Base-by-base conservation (phyloP, 1,140 invertebrate species). In the Cyrtorhinus lividipennis region DNA sequence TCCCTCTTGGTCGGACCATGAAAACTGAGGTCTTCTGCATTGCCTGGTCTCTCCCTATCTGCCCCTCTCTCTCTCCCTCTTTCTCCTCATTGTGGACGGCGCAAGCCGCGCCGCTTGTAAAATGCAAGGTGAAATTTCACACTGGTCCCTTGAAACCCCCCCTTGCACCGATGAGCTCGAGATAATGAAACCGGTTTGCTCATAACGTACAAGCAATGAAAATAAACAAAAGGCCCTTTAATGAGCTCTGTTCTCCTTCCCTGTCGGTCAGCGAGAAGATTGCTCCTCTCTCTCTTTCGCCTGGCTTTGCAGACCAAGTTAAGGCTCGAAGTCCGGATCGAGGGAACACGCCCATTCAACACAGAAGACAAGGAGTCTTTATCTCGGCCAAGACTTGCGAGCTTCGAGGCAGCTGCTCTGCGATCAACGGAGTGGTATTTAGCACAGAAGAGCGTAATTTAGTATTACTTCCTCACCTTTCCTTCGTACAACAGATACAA, bases 111-210 rank as follows among this genome's bases (percentile, higher is more conserved):
- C 48, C 48, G 48, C 48, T 53, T 53, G 48, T 53, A 53, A 53
- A 53, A 53, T 53, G 48, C 48, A 53, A 53, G 48, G 48, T 53
- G 48, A 53, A 53, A 53, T 53, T 53, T 53, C 48, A 53, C 48
- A 53, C 48, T 53, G 48, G 8, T 20, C 15, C 30, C 30, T 38
- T 38, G 30, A 53, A 20, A 5, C 5, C 10, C 12, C 48, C 20
- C 18, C 5, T 12, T 53, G 48, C 48, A 53, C 48, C 48, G 48
- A 53, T 53, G 48, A 22, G 48, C 48, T 5, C 10, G 48, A 53
- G 48, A 53, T 53, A 53, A 53, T 53, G 48, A 20, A 53, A 53
- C 48, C 48, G 48, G 48, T 53, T 53, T 53, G 48, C 10, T 53
- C 48, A 53, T 53, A 53, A 53, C 48, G 48, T 53, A 15, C 48